A percentile compares a stretch with the other conserved stretches of the same genome.
Conservation (phyloP, 2,797 vertebrate genomes). For the Neopelma chrysocephalum region DNA sequence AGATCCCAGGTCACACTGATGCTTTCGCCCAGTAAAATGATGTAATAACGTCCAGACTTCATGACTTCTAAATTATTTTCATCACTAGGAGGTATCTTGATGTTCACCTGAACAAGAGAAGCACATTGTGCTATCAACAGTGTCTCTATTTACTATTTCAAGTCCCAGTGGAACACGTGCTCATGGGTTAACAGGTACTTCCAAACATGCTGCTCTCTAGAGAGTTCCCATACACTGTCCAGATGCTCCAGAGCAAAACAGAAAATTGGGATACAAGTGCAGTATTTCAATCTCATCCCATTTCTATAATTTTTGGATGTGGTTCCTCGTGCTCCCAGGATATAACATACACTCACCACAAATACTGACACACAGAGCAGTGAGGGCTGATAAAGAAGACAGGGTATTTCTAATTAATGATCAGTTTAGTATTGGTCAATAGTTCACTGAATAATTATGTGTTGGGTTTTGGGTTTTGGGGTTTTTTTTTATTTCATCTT, state of each 20-base stretch:
- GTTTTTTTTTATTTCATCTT: not conserved
- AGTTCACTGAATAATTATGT: not conserved
- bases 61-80: constrained; percentile 85
- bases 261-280: not conserved
- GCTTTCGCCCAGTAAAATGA: constrained; percentile 83
- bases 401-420: not conserved
- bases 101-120: constrained; percentile 79
- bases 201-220: not conserved
- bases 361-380: not conserved
- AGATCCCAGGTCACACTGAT: constrained; percentile 91
- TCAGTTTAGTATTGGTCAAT: not conserved
- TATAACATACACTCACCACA: not conserved
- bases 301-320: not conserved
- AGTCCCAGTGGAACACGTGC: rapidly evolving
- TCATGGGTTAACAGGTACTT: not conserved
- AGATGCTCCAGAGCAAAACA: not conserved
- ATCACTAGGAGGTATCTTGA: constrained; percentile 82
- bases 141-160: not conserved
- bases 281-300: not conserved
- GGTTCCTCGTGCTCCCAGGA: not conserved
- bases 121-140: not conserved
- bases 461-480: not conserved
- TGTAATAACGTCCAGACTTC: constrained; percentile 87
- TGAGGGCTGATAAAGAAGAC: not conserved
- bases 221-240: not conserved